A percentile compares a stretch with the other conserved stretches of the same genome.
These are phyloP conservation scores for Archaeoteleia sp. DNA, from an alignment of 2,888 invertebrate genomes.

Conservation along the genomic window DNA sequence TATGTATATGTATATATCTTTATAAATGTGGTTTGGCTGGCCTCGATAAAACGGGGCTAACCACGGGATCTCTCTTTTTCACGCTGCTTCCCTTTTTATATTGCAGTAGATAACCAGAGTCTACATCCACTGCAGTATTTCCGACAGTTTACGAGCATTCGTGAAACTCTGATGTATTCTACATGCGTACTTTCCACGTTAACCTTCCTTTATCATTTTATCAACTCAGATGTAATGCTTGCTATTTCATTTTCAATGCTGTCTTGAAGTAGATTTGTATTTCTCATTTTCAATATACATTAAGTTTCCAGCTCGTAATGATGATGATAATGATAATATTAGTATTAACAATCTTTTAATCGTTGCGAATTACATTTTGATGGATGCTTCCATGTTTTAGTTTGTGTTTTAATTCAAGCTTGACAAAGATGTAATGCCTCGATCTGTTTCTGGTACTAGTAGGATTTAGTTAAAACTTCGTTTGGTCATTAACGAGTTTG, in stretches of 20 bases:
- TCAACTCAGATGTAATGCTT: conserved; percentile 1
- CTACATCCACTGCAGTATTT: conserved; percentile 24
- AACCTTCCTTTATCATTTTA: conserved; percentile 20
- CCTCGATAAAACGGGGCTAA: conserved; percentile 27
- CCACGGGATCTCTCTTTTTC: conserved; percentile 14
- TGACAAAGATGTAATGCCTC: conserved; percentile 15
- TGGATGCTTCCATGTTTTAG: conserved; percentile 2
- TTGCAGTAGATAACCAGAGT: conserved; percentile 15
- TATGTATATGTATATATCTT: no score
- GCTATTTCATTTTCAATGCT: conserved; percentile 11
- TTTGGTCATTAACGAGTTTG: conserved; percentile 16
- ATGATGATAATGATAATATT: background rate
- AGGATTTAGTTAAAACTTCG: conserved; percentile 11
- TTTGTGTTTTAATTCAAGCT: conserved; percentile 10
- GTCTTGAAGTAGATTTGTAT: conserved; percentile 11
- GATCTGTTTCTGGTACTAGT: conserved; percentile 2
- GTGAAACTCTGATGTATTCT: conserved; percentile 3
- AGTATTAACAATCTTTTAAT: background rate
- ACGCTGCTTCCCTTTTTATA: conserved; percentile 11
- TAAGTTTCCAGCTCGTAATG: background rate
- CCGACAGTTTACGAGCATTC: conserved; percentile 30
- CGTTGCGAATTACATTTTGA: background rate
- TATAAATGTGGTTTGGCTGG: background rate
- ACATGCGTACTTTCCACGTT: conserved; percentile 5
- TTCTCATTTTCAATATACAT: background rate